Percentiles rank a stretch among this genome's conserved stretches.
Evolutionary conservation across 2,888 invertebrate species (phyloP).

Genomic region (Cryptophagus acutangulus): DNA sequence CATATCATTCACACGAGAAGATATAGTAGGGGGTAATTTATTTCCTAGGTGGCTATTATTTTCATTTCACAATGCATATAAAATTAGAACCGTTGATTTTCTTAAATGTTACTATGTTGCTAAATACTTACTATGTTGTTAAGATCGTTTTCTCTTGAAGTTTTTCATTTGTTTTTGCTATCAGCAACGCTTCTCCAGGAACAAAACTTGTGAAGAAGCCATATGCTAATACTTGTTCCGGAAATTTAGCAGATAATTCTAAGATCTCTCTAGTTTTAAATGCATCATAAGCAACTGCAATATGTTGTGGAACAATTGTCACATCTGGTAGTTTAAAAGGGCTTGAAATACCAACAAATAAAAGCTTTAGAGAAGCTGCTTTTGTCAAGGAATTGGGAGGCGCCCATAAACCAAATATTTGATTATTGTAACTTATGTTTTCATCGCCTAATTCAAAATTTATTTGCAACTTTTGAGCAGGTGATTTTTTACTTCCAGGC

Average conservation of each 20-base stretch:
- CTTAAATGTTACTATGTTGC: no score
- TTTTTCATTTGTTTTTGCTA: constrained; percentile 59
- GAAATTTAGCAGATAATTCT: constrained; percentile 49
- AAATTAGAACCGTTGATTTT: no score
- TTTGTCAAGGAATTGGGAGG: constrained; percentile 44
- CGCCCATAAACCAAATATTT: constrained; percentile 45
- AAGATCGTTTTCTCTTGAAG: constrained; percentile 55
- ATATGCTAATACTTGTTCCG: constrained; percentile 56
- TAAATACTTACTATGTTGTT: constrained; percentile 50
- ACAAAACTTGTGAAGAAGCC: constrained; percentile 66
- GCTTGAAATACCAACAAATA: constrained; percentile 50
- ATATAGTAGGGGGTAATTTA: no score
- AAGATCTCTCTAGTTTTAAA: constrained; percentile 62
- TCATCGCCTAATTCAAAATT: constrained; percentile 11
- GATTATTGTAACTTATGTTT: constrained; percentile 20
- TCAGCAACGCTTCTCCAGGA: constrained; percentile 55
- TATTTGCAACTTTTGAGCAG: constrained; percentile 28
- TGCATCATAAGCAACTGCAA: constrained; percentile 64
- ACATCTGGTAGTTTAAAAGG: constrained; percentile 57
- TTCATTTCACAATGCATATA: no score
- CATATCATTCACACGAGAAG: no score
- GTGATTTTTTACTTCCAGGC: constrained; percentile 38
- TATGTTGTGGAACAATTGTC: constrained; percentile 58
- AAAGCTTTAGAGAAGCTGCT: constrained; percentile 43
- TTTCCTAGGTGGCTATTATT: no score